These are phyloP conservation scores for Nephrocerus scutellatus DNA, from an alignment of 2,888 invertebrate species.

Conservation along the genomic window DNA sequence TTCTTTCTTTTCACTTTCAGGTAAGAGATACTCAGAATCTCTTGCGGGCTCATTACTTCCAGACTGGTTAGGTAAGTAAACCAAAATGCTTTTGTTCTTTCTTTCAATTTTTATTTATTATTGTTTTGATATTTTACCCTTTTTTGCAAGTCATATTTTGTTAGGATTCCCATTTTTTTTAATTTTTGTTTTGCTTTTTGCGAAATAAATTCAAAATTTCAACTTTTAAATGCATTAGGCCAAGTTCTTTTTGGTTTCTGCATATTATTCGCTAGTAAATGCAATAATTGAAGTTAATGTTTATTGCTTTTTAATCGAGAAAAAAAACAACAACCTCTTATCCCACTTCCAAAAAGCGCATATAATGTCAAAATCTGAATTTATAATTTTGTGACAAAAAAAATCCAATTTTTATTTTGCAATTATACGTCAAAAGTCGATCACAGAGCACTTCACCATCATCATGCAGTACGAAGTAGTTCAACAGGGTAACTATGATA, in stretches of 20 bases:
- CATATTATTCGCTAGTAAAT: too few species aligned
- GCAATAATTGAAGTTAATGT: too few species aligned
- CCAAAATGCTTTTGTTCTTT: conserved; percentile 24
- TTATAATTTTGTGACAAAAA: too few species aligned
- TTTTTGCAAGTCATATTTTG: conserved; percentile 29
- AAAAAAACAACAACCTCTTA: background rate
- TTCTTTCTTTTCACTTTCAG: conserved; percentile 35
- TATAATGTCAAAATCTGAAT: too few species aligned
- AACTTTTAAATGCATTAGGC: background rate
- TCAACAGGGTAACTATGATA: too few species aligned
- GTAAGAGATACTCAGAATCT: conserved; percentile 51
- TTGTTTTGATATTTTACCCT: conserved; percentile 26
- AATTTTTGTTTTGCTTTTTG: conserved; percentile 11
- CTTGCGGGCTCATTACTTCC: conserved; percentile 50
- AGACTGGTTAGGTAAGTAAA: conserved; percentile 50
- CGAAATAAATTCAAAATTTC: too few species aligned
- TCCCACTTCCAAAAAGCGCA: background rate
- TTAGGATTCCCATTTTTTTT: conserved; percentile 11
- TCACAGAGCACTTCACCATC: too few species aligned
- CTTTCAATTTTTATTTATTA: conserved; percentile 25
- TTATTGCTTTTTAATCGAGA: background rate
- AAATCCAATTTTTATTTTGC: too few species aligned
- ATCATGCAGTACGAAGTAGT: too few species aligned
- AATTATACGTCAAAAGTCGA: too few species aligned
- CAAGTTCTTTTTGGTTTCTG: background rate